phyloP scores from a whole-genome alignment of 1,140 invertebrate genomes.

The Potamilus streckersoni region DNA sequence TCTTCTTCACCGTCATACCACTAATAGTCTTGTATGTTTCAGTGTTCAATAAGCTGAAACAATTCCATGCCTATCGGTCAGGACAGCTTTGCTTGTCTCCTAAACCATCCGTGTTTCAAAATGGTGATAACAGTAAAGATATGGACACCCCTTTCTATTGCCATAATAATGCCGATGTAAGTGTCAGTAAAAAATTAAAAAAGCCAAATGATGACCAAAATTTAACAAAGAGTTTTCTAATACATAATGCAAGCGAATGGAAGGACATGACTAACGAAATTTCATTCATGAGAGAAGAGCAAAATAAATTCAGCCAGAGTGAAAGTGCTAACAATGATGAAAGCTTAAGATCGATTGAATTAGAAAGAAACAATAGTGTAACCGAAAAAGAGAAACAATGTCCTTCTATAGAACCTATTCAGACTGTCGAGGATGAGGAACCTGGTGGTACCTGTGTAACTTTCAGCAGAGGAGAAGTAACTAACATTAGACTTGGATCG shows the following conservation, averaged over 20 bases:
- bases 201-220: not conserved
- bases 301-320: too few relatives aligned
- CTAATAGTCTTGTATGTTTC: constrained; percentile 17
- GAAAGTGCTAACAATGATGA: too few relatives aligned
- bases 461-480: not conserved
- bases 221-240: too few relatives aligned
- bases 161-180: not conserved
- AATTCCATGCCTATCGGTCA: not conserved
- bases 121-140: not conserved
- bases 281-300: too few relatives aligned
- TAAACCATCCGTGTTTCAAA: not conserved
- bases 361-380: not conserved
- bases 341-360: too few relatives aligned
- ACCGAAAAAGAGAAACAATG: not conserved
- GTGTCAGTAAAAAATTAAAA: not conserved
- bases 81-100: not conserved
- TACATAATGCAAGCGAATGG: too few relatives aligned
- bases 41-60: constrained; percentile 17
- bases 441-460: not conserved
- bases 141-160: not conserved
- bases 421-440: not conserved
- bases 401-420: not conserved
- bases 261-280: too few relatives aligned
- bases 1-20: constrained; percentile 2
- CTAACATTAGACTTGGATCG: not conserved